Percentiles rank a stretch among this genome's conserved stretches.
These are phyloP conservation scores for Dromiciops gliroides DNA, from an alignment of 2,113 vertebrate genomes.

Conservation along the genomic window DNA sequence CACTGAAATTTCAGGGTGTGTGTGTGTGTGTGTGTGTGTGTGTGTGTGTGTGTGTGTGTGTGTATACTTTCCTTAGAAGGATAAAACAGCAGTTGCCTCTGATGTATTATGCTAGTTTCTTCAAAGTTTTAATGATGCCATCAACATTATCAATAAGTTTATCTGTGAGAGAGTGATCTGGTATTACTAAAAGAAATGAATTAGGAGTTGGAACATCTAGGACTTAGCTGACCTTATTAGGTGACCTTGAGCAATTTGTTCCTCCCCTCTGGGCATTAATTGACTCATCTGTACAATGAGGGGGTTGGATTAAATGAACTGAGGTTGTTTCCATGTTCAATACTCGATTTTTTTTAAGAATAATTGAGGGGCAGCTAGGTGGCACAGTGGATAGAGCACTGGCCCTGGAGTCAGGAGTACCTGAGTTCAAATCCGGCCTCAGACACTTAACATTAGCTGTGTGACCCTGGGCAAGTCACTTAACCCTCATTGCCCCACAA, in stretches of 20 bases:
- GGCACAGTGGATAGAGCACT: background rate
- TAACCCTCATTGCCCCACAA: background rate
- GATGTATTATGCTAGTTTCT: background rate
- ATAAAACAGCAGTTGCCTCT: background rate
- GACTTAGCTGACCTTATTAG: background rate
- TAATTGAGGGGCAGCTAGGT: background rate
- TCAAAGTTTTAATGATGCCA: background rate
- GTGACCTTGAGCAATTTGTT: background rate
- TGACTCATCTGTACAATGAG: background rate
- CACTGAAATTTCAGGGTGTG: background rate
- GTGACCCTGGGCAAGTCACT: background rate
- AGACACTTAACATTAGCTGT: background rate
- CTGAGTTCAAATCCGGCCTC: background rate
- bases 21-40: background rate
- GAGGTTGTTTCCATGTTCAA: background rate
- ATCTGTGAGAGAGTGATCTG: background rate
- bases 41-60: no score
- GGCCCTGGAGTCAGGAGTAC: background rate
- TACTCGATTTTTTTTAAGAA: background rate
- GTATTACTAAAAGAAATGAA: background rate
- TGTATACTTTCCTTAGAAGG: background rate
- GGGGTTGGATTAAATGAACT: background rate
- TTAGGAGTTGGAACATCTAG: background rate
- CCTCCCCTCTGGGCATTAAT: background rate
- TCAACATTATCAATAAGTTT: background rate